Conservation (phyloP, 2,113 vertebrate species). For the Malurus melanocephalus region DNA sequence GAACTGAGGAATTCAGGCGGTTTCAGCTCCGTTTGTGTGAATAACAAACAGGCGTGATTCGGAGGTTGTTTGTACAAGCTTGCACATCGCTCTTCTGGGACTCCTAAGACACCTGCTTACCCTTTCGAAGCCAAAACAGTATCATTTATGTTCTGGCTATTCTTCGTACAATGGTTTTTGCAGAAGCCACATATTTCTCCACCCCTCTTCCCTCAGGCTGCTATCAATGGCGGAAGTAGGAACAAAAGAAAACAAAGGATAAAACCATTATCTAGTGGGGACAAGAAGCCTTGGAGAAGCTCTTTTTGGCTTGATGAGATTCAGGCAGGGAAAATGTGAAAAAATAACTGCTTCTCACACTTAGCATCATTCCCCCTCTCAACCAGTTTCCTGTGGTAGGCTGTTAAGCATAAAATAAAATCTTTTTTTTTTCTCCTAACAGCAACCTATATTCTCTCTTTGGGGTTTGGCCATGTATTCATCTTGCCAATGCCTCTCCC, state of each 20-base stretch:
- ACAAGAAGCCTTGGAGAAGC: background rate
- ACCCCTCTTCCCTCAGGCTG: slow-evolving; percentile 35
- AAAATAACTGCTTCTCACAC: background rate
- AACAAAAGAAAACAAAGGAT: slow-evolving; percentile 38
- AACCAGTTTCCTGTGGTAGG: background rate
- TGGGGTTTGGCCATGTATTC: background rate
- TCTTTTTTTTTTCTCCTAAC: background rate
- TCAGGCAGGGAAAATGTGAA: background rate
- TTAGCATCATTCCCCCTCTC: background rate
- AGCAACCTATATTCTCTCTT: background rate
- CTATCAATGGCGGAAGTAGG: background rate
- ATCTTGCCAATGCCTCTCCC: background rate
- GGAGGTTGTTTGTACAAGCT: slow-evolving; percentile 76
- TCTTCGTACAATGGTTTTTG: slow-evolving; percentile 58
- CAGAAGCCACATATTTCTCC: slow-evolving; percentile 59
- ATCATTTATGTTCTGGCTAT: slow-evolving; percentile 70
- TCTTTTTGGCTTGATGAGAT: background rate
- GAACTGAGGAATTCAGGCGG: slow-evolving; percentile 71
- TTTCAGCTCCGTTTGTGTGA: slow-evolving; percentile 72
- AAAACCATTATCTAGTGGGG: slow-evolving; percentile 8
- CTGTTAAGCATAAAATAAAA: background rate
- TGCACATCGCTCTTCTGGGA: slow-evolving; percentile 75
- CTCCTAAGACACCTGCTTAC: slow-evolving; percentile 79
- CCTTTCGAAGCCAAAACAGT: slow-evolving; percentile 74
- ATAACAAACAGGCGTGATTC: slow-evolving; percentile 81